phyloP scores from a whole-genome alignment of 2,797 vertebrate species.

The Pteropus rufus region DNA sequence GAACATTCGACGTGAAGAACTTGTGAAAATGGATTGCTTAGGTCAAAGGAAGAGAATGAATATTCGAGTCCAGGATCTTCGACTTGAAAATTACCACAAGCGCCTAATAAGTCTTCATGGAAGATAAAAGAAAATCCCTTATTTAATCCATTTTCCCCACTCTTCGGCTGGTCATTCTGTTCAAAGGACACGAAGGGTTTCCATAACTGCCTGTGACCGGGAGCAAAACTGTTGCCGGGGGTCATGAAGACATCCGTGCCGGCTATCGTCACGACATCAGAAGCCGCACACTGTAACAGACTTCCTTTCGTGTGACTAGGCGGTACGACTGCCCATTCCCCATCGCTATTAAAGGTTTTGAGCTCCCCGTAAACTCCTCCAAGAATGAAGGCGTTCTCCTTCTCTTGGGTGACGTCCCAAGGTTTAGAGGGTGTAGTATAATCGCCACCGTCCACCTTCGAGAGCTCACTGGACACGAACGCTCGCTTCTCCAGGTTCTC shows the following conservation, averaged over 20 bases:
- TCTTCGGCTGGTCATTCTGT: slow-evolving; percentile 90
- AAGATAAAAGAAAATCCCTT: slow-evolving; percentile 99
- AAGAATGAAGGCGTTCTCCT: slow-evolving; percentile 94
- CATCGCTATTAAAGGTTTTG: slow-evolving; percentile 91
- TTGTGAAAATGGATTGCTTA: slow-evolving; percentile 98
- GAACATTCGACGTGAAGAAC: slow-evolving; percentile 99
- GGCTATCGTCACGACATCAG: slow-evolving; percentile 95
- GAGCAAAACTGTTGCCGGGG: slow-evolving; percentile 93
- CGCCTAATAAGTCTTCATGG: slow-evolving; percentile 99
- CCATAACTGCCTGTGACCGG: slow-evolving; percentile 96
- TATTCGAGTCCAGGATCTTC: slow-evolving; percentile 96
- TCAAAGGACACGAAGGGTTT: slow-evolving; percentile 95
- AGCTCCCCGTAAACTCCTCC: slow-evolving; percentile 98
- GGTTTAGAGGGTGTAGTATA: slow-evolving; percentile 97
- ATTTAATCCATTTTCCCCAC: slow-evolving; percentile 91
- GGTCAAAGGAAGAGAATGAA: slow-evolving; percentile 96
- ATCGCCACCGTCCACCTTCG: slow-evolving; percentile 91
- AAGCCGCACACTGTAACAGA: slow-evolving; percentile 91
- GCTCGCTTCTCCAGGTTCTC: slow-evolving; percentile 88
- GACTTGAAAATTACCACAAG: slow-evolving; percentile 92
- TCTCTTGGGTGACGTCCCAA: slow-evolving; percentile 92
- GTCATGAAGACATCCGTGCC: slow-evolving; percentile 98
- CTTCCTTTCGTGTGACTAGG: slow-evolving; percentile 87
- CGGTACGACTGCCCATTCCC: slow-evolving; percentile 95
- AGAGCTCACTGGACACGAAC: slow-evolving; percentile 89